Percentiles rank a stretch among this genome's conserved stretches.
phyloP scores from a whole-genome alignment of 1,140 invertebrate genomes.

The Polyergus mexicanus region DNA sequence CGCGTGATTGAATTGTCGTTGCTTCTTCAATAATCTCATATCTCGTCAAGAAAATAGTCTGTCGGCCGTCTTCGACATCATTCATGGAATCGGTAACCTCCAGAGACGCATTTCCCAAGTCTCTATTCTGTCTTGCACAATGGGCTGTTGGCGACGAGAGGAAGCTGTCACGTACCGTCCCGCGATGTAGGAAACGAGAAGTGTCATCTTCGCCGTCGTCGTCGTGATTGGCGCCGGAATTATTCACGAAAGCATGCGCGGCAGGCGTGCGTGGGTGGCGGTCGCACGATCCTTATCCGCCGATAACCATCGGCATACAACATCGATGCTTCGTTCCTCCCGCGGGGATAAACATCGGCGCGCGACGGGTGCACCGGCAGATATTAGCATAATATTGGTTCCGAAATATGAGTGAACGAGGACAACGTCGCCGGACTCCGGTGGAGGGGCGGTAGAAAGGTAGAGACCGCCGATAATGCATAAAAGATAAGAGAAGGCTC shows the following conservation, averaged over 20 bases:
- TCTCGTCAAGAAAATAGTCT: constrained; percentile 32
- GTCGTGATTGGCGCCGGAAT: constrained; percentile 43
- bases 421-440: constrained; percentile 41
- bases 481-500: constrained; percentile 80
- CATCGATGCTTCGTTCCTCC: constrained; percentile 61
- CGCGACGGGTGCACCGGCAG: constrained; percentile 36
- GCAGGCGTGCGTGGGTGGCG: constrained; percentile 28
- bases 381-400: constrained; percentile 83
- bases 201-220: constrained; percentile 32
- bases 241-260: constrained; percentile 68
- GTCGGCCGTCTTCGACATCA: not conserved
- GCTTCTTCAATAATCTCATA: constrained; percentile 16
- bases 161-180: constrained; percentile 52
- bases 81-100: constrained; percentile 14
- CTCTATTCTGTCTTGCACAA: constrained; percentile 48
- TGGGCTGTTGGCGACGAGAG: constrained; percentile 58
- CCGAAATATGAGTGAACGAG: constrained; percentile 78
- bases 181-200: constrained; percentile 48
- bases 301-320: constrained; percentile 57
- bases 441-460: not conserved
- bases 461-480: constrained; percentile 77
- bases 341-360: constrained; percentile 57
- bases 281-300: constrained; percentile 59
- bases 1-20: constrained; percentile 14
- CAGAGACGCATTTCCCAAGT: constrained; percentile 36